These are phyloP conservation scores for Eristalinus aeneus DNA, from an alignment of 2,888 invertebrate species.

Conservation along the genomic window DNA sequence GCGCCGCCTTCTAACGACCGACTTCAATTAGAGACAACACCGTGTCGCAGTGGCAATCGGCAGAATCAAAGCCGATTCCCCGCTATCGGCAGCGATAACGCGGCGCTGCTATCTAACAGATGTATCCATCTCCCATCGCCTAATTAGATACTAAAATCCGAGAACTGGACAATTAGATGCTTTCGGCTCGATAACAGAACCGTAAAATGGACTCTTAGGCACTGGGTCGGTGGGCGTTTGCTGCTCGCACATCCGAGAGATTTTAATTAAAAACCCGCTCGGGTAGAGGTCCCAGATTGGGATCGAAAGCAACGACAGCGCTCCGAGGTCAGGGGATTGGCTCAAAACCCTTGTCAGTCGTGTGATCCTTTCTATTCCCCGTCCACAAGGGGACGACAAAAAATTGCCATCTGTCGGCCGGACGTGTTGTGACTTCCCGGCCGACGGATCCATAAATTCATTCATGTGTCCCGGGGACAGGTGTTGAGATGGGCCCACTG, in stretches of 20 bases:
- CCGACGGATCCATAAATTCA: neutral
- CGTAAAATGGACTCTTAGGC: constrained; percentile 33
- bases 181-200: constrained; percentile 34
- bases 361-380: neutral
- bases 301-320: neutral
- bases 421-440: neutral
- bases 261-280: neutral
- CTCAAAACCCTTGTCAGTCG: neutral
- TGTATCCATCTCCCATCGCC: constrained; percentile 34
- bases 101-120: constrained; percentile 27
- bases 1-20: neutral
- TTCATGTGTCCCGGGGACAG: neutral
- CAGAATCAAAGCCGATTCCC: neutral
- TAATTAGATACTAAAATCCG: constrained; percentile 47
- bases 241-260: neutral
- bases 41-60: neutral
- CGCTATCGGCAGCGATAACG: constrained; percentile 1
- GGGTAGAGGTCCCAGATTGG: neutral
- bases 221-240: neutral
- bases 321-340: neutral
- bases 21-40: neutral
- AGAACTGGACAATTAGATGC: constrained; percentile 46
- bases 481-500: neutral
- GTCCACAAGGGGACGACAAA: neutral
- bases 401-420: neutral